phyloP scores from a whole-genome alignment of 1,140 invertebrate genomes.

The Elymnias hypermnestra region DNA sequence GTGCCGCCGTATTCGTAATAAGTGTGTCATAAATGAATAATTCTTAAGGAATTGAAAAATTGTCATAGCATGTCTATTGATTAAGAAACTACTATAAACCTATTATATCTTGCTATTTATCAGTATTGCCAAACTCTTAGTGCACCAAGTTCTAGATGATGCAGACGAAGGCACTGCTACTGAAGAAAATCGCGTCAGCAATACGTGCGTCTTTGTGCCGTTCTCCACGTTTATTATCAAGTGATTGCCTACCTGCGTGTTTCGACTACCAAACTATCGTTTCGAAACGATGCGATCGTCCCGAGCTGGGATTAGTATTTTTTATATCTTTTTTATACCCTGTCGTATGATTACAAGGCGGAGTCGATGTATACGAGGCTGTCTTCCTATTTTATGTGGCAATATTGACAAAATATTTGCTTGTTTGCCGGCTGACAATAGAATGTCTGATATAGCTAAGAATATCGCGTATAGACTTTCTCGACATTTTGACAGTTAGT shows the following conservation, averaged over 20 bases:
- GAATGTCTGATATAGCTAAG: conserved; percentile 7
- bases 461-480: conserved; percentile 16
- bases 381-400: conserved; percentile 16
- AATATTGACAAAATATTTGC: conserved; percentile 18
- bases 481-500: conserved; percentile 68
- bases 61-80: too few relatives aligned
- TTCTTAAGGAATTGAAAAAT: too few relatives aligned
- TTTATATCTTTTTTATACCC: conserved; percentile 51
- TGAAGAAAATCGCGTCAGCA: conserved; percentile 57
- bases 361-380: conserved; percentile 21
- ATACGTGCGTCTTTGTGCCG: conserved; percentile 51
- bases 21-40: too few relatives aligned
- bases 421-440: conserved; percentile 6
- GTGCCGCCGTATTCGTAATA: too few relatives aligned
- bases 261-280: conserved; percentile 58
- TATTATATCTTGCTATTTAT: too few relatives aligned
- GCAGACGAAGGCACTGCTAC: conserved; percentile 25
- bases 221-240: conserved; percentile 66
- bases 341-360: conserved; percentile 38
- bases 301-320: conserved; percentile 39
- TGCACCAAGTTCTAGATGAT: not conserved
- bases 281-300: conserved; percentile 43
- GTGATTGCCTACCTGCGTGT: conserved; percentile 69
- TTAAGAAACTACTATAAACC: too few relatives aligned
- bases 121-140: too few relatives aligned